These are phyloP conservation scores for Eristalis tenax DNA, from an alignment of 2,888 invertebrate genomes.

Conservation along the genomic window DNA sequence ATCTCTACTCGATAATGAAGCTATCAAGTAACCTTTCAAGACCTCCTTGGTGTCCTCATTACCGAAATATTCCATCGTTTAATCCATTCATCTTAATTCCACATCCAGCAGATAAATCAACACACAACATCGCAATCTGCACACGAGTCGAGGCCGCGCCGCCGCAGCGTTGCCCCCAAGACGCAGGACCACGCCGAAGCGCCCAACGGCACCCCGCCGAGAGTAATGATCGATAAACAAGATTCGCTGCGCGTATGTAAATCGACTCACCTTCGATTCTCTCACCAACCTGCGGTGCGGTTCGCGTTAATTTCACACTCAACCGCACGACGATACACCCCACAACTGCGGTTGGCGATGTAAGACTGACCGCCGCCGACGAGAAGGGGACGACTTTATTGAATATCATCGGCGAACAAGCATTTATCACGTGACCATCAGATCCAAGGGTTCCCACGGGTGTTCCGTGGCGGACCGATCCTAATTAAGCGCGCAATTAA, in stretches of 20 bases:
- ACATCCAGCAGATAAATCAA: conserved; percentile 66
- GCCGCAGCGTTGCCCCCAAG: not conserved
- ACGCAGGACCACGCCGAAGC: conserved; percentile 47
- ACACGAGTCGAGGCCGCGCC: not conserved
- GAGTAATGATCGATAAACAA: conserved; percentile 76
- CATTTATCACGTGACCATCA: conserved; percentile 51
- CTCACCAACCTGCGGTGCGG: conserved; percentile 50
- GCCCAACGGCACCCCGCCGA: conserved; percentile 74
- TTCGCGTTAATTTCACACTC: conserved; percentile 69
- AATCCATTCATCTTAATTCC: conserved; percentile 69
- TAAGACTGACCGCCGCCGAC: not conserved
- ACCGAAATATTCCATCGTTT: conserved; percentile 47
- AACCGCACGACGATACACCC: conserved; percentile 13
- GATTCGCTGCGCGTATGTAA: conserved; percentile 72
- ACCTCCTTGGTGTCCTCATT: conserved; percentile 38
- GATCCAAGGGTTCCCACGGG: conserved; percentile 34
- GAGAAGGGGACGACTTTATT: conserved; percentile 29
- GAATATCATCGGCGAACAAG: conserved; percentile 42
- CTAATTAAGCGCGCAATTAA: conserved; percentile 65
- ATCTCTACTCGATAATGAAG: conserved; percentile 29
- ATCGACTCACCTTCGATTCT: conserved; percentile 64
- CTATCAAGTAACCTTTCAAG: conserved; percentile 22
- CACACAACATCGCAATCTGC: conserved; percentile 38
- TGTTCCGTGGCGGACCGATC: not conserved
- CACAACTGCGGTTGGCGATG: conserved; percentile 1